These are phyloP conservation scores for Tiliacea citrago DNA, from an alignment of 2,888 invertebrate genomes.

Conservation along the genomic window DNA sequence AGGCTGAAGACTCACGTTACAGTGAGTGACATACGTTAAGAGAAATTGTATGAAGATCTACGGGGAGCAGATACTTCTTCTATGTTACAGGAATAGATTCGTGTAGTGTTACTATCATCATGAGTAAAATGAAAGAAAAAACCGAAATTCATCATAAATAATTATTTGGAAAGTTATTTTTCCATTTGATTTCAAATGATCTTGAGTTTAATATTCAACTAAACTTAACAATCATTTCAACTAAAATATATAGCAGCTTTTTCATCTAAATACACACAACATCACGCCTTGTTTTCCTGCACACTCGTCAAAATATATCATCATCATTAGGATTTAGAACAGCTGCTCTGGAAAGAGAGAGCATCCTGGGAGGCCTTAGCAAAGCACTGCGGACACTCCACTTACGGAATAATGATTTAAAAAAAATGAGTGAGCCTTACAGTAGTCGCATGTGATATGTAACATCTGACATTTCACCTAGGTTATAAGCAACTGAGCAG, in stretches of 20 bases:
- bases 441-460: no score
- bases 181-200: background rate
- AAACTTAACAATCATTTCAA: background rate
- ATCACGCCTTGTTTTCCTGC: no score
- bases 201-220: background rate
- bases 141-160: background rate
- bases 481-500: no score
- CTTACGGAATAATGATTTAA: no score
- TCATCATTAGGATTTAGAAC: no score
- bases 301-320: no score
- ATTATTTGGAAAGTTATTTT: background rate
- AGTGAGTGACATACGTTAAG: slow-evolving; percentile 14
- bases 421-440: no score
- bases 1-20: slow-evolving; percentile 52
- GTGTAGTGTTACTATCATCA: background rate
- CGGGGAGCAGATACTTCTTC: background rate
- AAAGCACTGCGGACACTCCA: no score
- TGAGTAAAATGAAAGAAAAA: background rate
- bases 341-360: no score
- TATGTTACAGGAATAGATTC: background rate
- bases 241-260: background rate
- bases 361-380: no score
- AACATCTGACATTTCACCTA: no score
- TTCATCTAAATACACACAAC: background rate
- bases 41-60: slow-evolving; percentile 30